Conservation (phyloP, 2,888 invertebrate species). For the Pterobdella sp. region DNA sequence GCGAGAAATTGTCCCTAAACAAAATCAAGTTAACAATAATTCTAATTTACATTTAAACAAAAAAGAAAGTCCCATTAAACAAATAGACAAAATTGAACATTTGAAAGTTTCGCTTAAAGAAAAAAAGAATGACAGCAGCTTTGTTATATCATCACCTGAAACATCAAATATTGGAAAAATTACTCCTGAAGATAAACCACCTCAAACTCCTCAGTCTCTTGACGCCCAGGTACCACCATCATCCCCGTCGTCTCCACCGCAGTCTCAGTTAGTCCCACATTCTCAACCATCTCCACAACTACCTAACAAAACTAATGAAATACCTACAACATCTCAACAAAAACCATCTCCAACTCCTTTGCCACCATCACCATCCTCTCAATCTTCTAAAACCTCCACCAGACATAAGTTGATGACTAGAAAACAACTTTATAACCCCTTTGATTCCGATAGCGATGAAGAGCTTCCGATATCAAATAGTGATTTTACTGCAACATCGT, state of each 20-base stretch:
- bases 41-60: too few species aligned
- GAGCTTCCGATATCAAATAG: conserved; percentile 49
- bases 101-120: too few species aligned
- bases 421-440: conserved; percentile 61
- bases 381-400: conserved; percentile 1
- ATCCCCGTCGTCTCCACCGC: not conserved
- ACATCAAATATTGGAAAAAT: too few species aligned
- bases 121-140: too few species aligned
- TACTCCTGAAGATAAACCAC: too few species aligned
- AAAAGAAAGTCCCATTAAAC: too few species aligned
- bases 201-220: too few species aligned
- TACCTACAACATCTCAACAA: not conserved
- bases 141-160: too few species aligned
- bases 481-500: not conserved
- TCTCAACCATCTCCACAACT: not conserved
- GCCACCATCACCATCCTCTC: not conserved
- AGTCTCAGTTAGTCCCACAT: not conserved
- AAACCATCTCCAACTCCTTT: conserved; percentile 10
- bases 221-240: not conserved
- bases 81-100: too few species aligned
- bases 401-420: conserved; percentile 35
- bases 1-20: too few species aligned
- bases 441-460: conserved; percentile 76
- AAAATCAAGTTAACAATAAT: too few species aligned
- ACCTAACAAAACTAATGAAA: not conserved